Base-by-base conservation (phyloP, 2,797 vertebrate genomes). In the Iguana delicatissima region DNA sequence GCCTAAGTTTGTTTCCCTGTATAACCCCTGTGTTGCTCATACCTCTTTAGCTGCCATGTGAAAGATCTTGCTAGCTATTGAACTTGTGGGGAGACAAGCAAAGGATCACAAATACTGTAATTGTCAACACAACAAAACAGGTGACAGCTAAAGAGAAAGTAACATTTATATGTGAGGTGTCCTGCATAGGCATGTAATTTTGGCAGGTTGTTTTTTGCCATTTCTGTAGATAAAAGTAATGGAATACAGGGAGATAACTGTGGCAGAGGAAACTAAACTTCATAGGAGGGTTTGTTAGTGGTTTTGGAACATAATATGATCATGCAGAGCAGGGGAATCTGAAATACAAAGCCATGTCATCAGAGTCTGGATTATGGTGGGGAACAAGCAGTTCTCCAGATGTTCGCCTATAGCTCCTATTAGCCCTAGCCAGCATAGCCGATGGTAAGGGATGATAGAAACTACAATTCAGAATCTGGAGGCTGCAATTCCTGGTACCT, bases 1-100 rank as follows among this genome's bases (percentile, higher is more conserved):
- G 84, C 42, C 73, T 92, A 20, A 64, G 80, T 85, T 77, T n/a
- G 9, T 87, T 92, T 80, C 26, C 35, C 26, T 50, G 55, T n/a
- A 6, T 69, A 85, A 22, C 74, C 35, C n/a, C 80, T 67, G 32
- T 0, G 26, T 72, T 87, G 14, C 5, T 57, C 38, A 50, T 26
- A 72, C 6, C 18, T 74, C 80, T 32, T 80, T 85, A 80, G 55
- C 38, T 81, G 62, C 38, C 14, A 67, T 4, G 10, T 29, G 46
- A 42, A 29, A 32, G 46, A 83, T 29, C 32, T 77, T 64, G 84
- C 5, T 80, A 62, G 81, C 62, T 35, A 18, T 6, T 35, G 18
- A 76, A 42, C 3, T 6, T n/a, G 64, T 86, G 20, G 55, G 46
- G 26, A 57, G 24, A 22, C 18, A n/a, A 18, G 3, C 57, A 57